Evolutionary conservation across 2,888 invertebrate genomes (phyloP).

Genomic region (Mythimna ferrago): DNA sequence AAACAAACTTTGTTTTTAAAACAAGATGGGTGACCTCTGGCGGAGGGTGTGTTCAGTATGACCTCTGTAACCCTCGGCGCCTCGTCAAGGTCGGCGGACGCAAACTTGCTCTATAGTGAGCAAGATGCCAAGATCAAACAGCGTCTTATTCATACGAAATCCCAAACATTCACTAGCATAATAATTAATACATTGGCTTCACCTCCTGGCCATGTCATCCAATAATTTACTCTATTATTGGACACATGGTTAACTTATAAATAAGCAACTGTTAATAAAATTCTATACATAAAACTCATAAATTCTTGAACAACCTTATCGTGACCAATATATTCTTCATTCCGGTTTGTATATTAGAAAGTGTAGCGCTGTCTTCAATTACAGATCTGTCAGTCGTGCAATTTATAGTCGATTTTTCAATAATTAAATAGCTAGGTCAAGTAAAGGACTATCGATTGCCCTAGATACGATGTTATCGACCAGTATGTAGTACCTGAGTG

Average conservation of each 20-base stretch:
- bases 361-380: conserved; percentile 8
- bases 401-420: conserved; percentile 21
- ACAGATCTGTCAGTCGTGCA: conserved; percentile 12
- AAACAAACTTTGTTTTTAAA: neutral
- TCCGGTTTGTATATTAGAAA: conserved; percentile 1
- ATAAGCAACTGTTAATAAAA: conserved; percentile 9
- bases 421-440: conserved; percentile 48
- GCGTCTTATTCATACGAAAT: conserved; percentile 25
- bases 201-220: neutral
- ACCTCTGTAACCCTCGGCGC: conserved; percentile 42
- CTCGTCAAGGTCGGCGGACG: conserved; percentile 45
- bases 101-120: conserved; percentile 19
- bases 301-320: neutral
- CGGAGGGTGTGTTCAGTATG: conserved; percentile 54
- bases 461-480: conserved; percentile 56
- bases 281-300: neutral
- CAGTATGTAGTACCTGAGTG: conserved; percentile 38
- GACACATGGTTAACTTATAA: neutral
- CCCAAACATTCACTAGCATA: conserved; percentile 17
- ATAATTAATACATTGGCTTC: neutral
- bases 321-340: neutral
- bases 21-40: conserved; percentile 12
- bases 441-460: conserved; percentile 60
- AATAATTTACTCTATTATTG: neutral
- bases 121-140: conserved; percentile 14